Evolutionary conservation across 2,113 vertebrate genomes (phyloP).

Genomic region (Genyomyrus donnyi): DNA sequence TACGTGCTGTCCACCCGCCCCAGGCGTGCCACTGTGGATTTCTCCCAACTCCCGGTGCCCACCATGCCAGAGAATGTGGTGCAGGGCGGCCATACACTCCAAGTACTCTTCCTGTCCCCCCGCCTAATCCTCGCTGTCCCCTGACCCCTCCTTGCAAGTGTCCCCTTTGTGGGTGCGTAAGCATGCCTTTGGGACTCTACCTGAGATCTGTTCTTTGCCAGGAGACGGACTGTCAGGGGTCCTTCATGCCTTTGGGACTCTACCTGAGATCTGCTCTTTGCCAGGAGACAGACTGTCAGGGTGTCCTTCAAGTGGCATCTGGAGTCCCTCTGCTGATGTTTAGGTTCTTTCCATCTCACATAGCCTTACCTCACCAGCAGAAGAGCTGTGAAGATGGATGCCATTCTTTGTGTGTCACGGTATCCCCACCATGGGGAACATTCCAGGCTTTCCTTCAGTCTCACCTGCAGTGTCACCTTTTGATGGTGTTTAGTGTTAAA

Average conservation of each 20-base stretch:
- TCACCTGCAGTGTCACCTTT: not conserved
- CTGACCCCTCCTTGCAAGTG: conserved; percentile 36
- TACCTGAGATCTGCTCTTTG: no score
- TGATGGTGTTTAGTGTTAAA: not conserved
- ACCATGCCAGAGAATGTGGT: conserved; percentile 59
- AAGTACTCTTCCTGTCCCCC: conserved; percentile 49
- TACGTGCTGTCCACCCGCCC: conserved; percentile 52
- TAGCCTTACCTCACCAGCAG: not conserved
- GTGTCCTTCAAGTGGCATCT: not conserved
- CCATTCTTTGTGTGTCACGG: not conserved
- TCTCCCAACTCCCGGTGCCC: conserved; percentile 74
- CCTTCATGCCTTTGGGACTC: conserved; percentile 22
- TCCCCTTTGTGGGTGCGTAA: conserved; percentile 50
- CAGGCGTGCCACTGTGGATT: conserved; percentile 82
- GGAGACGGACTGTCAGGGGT: no score
- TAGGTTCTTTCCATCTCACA: not conserved
- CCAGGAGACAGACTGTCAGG: no score
- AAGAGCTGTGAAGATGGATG: not conserved
- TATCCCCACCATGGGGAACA: not conserved
- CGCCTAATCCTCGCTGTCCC: not conserved
- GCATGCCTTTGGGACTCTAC: conserved; percentile 24
- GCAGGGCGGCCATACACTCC: conserved; percentile 55
- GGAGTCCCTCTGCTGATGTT: not conserved
- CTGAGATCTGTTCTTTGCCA: no score
- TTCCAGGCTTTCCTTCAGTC: not conserved